These are phyloP conservation scores for Meriones unguiculatus DNA, from an alignment of 2,113 vertebrate genomes.

Conservation along the genomic window DNA sequence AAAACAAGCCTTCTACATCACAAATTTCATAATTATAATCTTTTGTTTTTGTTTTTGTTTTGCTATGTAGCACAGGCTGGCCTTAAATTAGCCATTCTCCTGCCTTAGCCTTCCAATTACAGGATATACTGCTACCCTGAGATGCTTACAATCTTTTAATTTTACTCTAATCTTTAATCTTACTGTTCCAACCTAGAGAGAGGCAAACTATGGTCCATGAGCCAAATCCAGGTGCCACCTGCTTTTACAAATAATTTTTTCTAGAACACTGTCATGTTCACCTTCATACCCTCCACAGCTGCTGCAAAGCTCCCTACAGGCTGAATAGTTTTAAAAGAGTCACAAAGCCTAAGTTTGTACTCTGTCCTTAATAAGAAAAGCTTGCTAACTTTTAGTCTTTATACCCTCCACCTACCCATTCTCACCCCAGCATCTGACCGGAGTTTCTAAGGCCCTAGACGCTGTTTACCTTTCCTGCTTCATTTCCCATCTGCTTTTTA, in stretches of 20 bases:
- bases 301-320: neutral
- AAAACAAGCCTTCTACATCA: conserved; percentile 52
- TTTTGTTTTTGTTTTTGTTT: neutral
- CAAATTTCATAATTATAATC: neutral
- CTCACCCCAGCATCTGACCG: neutral
- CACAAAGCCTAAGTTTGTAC: conserved; percentile 37
- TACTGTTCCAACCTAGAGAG: conserved; percentile 37
- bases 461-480: conserved; percentile 24
- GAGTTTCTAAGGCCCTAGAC: neutral
- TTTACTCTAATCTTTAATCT: neutral
- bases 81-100: neutral
- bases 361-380: conserved; percentile 27
- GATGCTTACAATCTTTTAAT: conserved; percentile 11
- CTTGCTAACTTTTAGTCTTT: neutral
- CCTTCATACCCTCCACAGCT: neutral
- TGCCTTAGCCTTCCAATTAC: neutral
- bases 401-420: neutral
- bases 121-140: neutral
- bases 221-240: conserved; percentile 52
- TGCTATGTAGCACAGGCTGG: neutral
- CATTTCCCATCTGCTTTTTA: conserved; percentile 20
- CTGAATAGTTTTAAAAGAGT: neutral
- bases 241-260: conserved; percentile 61
- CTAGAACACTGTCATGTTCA: conserved; percentile 1
- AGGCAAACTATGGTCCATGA: conserved; percentile 31